These are phyloP conservation scores for Centropus unirufus DNA, from an alignment of 2,113 vertebrate species.

Conservation along the genomic window DNA sequence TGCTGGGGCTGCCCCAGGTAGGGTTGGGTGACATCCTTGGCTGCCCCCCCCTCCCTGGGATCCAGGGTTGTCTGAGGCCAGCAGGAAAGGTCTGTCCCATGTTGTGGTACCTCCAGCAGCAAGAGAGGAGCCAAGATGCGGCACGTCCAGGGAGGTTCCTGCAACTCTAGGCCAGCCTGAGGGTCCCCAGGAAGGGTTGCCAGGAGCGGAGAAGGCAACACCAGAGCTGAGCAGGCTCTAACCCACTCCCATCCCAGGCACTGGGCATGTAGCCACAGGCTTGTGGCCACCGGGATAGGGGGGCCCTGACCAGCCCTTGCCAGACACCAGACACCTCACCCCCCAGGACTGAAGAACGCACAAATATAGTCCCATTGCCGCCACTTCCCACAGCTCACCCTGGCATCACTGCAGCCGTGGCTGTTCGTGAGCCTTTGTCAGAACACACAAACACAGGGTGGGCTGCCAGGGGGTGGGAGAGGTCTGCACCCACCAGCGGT, in stretches of 20 bases:
- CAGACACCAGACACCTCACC: neutral
- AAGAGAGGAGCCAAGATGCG: slow-evolving; percentile 27
- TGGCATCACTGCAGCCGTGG: neutral
- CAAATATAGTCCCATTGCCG: neutral
- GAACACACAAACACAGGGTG: neutral
- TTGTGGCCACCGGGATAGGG: neutral
- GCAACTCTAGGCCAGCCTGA: slow-evolving; percentile 54
- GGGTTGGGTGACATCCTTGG: neutral
- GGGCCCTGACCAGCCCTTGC: neutral
- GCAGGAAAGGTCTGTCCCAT: neutral
- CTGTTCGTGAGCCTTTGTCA: neutral
- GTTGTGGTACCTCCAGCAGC: neutral
- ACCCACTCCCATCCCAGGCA: neutral
- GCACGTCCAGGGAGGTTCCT: slow-evolving; percentile 12
- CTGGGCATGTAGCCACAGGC: neutral
- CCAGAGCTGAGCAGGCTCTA: slow-evolving; percentile 42
- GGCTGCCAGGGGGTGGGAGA: neutral
- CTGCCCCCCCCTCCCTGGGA: neutral
- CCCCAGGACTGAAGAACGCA: neutral
- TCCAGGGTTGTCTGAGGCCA: neutral
- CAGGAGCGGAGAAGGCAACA: slow-evolving; percentile 39
- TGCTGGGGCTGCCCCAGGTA: neutral
- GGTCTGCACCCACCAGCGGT: neutral
- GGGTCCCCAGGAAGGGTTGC: slow-evolving; percentile 49
- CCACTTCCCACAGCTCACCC: neutral